phyloP scores from a whole-genome alignment of 1,140 invertebrate species.

The Drosophila punjabiensis region DNA sequence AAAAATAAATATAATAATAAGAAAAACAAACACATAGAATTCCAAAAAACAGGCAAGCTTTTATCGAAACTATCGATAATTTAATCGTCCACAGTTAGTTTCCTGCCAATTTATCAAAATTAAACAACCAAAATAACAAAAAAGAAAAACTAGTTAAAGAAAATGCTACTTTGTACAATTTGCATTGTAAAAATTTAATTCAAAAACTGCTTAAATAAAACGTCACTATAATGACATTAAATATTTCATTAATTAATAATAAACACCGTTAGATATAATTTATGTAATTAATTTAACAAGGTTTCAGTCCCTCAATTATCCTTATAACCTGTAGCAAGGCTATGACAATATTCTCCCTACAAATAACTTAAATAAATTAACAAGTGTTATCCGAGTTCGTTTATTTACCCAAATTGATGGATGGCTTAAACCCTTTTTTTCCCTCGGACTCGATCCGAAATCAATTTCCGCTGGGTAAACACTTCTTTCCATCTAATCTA shows the following conservation, averaged over 20 bases:
- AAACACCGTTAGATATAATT: neutral
- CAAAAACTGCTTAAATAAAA: neutral
- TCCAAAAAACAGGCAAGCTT: too few species aligned
- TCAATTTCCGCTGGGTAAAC: conserved; percentile 33
- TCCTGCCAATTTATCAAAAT: too few species aligned
- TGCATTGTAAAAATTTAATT: neutral
- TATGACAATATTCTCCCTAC: neutral
- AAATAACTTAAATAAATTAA: conserved; percentile 14
- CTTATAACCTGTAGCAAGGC: neutral
- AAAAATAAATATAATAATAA: too few species aligned
- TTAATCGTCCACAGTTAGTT: too few species aligned
- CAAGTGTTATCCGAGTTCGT: neutral
- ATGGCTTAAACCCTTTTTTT: conserved; percentile 16
- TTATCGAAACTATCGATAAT: too few species aligned
- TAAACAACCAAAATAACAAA: neutral
- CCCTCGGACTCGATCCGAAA: neutral
- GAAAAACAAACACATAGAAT: too few species aligned
- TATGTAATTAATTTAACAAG: neutral
- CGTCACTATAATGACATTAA: neutral
- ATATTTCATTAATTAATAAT: neutral
- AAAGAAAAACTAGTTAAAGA: neutral
- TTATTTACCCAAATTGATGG: conserved; percentile 4
- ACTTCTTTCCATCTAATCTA: conserved; percentile 10
- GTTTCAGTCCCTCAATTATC: neutral
- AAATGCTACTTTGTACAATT: neutral